Evolutionary conservation across 2,888 invertebrate genomes (phyloP).

Genomic region (Euzophera pinguis): DNA sequence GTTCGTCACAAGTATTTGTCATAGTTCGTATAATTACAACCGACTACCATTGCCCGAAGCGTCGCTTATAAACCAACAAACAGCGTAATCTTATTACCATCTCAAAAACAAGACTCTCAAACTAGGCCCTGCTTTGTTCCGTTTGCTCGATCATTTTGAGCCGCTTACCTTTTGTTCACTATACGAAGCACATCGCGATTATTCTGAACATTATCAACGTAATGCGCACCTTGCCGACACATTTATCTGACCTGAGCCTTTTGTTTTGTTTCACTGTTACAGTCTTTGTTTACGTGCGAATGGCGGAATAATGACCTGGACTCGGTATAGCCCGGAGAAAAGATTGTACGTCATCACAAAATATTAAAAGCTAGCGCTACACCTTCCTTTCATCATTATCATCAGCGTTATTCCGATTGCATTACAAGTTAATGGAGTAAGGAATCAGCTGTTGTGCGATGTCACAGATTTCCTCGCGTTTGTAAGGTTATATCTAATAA

Average conservation of each 20-base stretch:
- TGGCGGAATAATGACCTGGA: no score
- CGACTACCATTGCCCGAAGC: neutral
- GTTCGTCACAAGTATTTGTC: no score
- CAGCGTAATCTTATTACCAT: neutral
- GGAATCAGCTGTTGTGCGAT: no score
- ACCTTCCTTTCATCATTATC: no score
- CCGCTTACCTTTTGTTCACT: slow-evolving; percentile 2
- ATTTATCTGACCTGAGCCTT: slow-evolving; percentile 8
- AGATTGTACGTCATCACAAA: neutral
- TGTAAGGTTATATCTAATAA: no score
- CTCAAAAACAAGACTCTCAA: slow-evolving; percentile 10
- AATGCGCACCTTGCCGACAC: slow-evolving; percentile 1
- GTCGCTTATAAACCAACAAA: slow-evolving; percentile 2
- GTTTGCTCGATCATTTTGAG: slow-evolving; percentile 17
- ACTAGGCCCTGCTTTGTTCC: slow-evolving; percentile 21
- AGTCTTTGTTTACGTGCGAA: neutral
- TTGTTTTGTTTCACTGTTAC: slow-evolving; percentile 12
- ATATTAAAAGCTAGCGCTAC: no score
- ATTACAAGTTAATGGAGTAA: no score
- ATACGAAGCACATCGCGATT: neutral
- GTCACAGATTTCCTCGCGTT: no score
- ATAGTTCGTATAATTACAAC: no score
- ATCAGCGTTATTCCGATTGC: no score
- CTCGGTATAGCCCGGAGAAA: neutral
- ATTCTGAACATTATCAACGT: slow-evolving; percentile 11